Percentiles rank a stretch among this genome's conserved stretches.
Conservation (phyloP, 2,113 vertebrate genomes). For the Mungos mungo region DNA sequence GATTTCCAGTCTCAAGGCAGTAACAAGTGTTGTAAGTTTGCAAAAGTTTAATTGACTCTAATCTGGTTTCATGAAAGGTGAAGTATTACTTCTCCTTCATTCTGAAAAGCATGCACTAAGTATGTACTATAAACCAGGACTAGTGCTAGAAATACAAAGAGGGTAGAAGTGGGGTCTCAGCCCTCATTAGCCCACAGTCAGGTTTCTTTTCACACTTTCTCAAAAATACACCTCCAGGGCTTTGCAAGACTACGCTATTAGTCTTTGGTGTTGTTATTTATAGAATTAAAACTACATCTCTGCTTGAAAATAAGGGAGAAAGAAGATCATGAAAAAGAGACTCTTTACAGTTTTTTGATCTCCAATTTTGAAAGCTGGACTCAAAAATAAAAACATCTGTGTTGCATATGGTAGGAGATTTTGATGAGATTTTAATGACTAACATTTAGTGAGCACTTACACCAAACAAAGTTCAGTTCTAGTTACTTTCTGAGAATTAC, state of each 20-base stretch:
- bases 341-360: background rate
- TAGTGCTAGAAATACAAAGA: background rate
- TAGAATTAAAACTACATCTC: background rate
- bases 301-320: background rate
- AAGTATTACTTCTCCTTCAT: background rate
- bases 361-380: background rate
- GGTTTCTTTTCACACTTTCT: background rate
- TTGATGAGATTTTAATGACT: background rate
- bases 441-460: background rate
- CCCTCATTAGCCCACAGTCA: background rate
- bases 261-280: background rate
- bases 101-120: background rate
- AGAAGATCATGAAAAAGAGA: background rate
- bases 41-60: background rate
- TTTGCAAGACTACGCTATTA: background rate
- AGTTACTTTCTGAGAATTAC: conserved; percentile 16
- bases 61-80: background rate
- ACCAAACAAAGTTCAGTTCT: background rate
- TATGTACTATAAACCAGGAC: background rate
- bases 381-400: background rate
- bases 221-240: background rate
- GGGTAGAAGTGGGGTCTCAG: background rate
- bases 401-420: background rate
- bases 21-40: background rate
- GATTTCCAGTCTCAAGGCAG: background rate